A percentile compares a stretch with the other conserved stretches of the same genome.
Conservation (phyloP, 2,113 vertebrate species). For the Cepphus grylle region DNA sequence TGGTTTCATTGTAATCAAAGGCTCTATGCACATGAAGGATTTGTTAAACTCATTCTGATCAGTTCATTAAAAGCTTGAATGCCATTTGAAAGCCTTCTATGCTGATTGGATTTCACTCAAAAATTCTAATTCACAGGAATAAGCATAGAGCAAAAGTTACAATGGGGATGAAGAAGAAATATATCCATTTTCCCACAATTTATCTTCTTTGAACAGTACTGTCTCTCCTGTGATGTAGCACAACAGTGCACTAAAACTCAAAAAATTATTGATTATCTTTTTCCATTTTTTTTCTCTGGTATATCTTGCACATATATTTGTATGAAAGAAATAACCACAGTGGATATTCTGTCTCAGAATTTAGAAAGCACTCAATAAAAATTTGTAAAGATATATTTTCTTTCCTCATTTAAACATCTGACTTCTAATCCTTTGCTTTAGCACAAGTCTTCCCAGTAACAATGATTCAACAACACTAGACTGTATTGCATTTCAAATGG, state of each 20-base stretch:
- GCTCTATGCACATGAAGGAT: constrained; percentile 1
- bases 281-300: background rate
- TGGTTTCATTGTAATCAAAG: constrained; percentile 26
- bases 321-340: background rate
- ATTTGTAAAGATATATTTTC: background rate
- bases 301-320: background rate
- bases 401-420: background rate
- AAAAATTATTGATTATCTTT: background rate
- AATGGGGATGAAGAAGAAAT: background rate
- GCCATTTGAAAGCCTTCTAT: constrained; percentile 9
- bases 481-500: background rate
- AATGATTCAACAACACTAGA: background rate
- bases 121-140: constrained; percentile 10
- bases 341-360: background rate
- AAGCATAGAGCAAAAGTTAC: background rate
- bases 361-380: background rate
- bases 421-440: background rate
- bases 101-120: constrained; percentile 34
- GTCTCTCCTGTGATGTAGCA: background rate
- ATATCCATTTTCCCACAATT: background rate
- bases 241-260: background rate
- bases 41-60: constrained; percentile 52
- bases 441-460: background rate
- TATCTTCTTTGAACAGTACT: background rate
- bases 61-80: constrained; percentile 61